phyloP scores from a whole-genome alignment of 2,888 invertebrate species.

The Sympetrum striolatum region DNA sequence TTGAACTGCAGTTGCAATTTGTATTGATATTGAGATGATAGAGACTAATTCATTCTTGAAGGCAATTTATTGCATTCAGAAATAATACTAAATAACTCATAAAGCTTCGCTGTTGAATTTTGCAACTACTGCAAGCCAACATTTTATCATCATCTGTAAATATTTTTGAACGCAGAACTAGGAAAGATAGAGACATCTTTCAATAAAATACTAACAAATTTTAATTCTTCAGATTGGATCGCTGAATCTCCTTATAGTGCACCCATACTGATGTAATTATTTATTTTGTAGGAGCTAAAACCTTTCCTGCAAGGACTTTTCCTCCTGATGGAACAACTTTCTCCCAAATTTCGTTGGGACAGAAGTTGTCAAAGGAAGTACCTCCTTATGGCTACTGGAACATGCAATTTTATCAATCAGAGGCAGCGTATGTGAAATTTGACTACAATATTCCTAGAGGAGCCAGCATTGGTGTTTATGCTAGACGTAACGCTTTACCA shows the following conservation, averaged over 20 bases:
- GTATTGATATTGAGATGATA: too few species aligned
- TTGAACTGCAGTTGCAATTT: too few species aligned
- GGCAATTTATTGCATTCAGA: too few species aligned
- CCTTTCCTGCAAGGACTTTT: constrained; percentile 88
- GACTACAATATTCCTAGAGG: constrained; percentile 92
- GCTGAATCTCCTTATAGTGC: background rate
- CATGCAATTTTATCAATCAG: constrained; percentile 95
- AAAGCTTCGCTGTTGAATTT: too few species aligned
- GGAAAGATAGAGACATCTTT: too few species aligned
- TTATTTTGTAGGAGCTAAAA: constrained; percentile 74
- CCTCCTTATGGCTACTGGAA: constrained; percentile 96
- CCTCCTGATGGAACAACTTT: constrained; percentile 93
- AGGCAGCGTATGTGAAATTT: constrained; percentile 92
- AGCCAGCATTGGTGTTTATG: constrained; percentile 94
- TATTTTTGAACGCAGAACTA: too few species aligned
- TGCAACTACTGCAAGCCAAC: too few species aligned
- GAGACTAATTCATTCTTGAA: too few species aligned
- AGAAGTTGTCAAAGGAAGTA: constrained; percentile 86
- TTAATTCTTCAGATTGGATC: background rate
- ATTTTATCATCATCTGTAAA: too few species aligned
- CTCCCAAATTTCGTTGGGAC: constrained; percentile 86
- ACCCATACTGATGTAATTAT: background rate
- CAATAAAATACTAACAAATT: background rate
- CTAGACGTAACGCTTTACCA: constrained; percentile 90
- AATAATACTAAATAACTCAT: too few species aligned